Evolutionary conservation across 2,888 invertebrate species (phyloP).

Genomic region (Malthinus flaveolus): DNA sequence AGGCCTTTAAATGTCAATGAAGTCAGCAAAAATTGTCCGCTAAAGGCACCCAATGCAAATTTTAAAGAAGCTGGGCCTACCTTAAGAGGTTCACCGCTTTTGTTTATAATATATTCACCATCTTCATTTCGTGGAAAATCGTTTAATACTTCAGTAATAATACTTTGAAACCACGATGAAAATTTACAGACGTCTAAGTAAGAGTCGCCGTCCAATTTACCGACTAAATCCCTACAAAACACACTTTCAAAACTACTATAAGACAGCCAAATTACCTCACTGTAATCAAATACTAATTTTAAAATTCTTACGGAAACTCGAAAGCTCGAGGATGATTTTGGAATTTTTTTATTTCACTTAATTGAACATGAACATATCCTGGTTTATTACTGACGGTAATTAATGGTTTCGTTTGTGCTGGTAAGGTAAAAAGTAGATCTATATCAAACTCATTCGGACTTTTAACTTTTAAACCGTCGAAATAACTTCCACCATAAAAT

Average conservation of each 20-base stretch:
- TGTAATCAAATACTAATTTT: neutral
- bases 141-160: constrained; percentile 56
- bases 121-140: constrained; percentile 38
- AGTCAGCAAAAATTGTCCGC: too few relatives aligned
- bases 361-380: constrained; percentile 57
- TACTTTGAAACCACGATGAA: constrained; percentile 59
- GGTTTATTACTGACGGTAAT: constrained; percentile 44
- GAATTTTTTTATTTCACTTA: constrained; percentile 37
- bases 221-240: constrained; percentile 29
- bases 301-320: too few relatives aligned
- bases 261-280: neutral
- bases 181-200: constrained; percentile 58
- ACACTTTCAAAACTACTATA: too few relatives aligned
- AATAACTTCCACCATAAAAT: constrained; percentile 63
- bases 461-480: constrained; percentile 62
- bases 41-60: too few relatives aligned
- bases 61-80: too few relatives aligned
- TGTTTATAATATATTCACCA: constrained; percentile 1
- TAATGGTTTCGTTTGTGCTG: constrained; percentile 53
- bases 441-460: constrained; percentile 65
- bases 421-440: constrained; percentile 61
- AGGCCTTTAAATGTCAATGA: too few relatives aligned
- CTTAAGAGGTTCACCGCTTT: constrained; percentile 3
- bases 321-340: constrained; percentile 26
- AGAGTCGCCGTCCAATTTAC: constrained; percentile 51